Percentiles rank a stretch among this genome's conserved stretches.
Evolutionary conservation across 2,113 vertebrate genomes (phyloP).

Genomic region (Misgurnus anguillicaudatus): DNA sequence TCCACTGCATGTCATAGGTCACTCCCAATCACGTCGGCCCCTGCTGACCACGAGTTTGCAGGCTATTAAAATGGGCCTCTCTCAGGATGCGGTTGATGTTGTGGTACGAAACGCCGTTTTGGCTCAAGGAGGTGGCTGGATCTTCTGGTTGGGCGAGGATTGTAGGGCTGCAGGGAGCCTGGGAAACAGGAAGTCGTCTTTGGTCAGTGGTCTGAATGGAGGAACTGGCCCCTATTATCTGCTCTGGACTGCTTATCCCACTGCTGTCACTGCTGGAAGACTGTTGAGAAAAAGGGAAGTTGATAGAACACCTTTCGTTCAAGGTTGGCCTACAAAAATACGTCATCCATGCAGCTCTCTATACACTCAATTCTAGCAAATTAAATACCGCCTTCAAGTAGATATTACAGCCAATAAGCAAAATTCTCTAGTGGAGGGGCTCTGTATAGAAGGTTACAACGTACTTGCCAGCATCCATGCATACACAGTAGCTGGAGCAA

Average conservation of each 20-base stretch:
- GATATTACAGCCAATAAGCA: too few species aligned
- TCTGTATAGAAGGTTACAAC: too few species aligned
- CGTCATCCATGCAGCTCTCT: too few species aligned
- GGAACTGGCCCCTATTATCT: slow-evolving; percentile 59
- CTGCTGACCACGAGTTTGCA: slow-evolving; percentile 87
- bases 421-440: too few species aligned
- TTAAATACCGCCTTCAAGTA: too few species aligned
- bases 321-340: too few species aligned
- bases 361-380: too few species aligned
- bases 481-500: too few species aligned
- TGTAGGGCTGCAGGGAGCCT: slow-evolving; percentile 62
- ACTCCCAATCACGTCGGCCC: slow-evolving; percentile 69
- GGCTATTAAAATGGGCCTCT: slow-evolving; percentile 96
- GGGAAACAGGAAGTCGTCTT: slow-evolving; percentile 63
- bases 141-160: slow-evolving; percentile 44
- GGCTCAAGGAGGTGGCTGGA: slow-evolving; percentile 63
- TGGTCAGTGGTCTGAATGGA: slow-evolving; percentile 60
- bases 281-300: slow-evolving; percentile 53
- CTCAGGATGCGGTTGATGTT: slow-evolving; percentile 95
- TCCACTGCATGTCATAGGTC: slow-evolving; percentile 33
- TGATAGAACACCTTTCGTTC: too few species aligned
- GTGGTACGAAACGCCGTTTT: slow-evolving; percentile 68
- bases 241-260: slow-evolving; percentile 72
- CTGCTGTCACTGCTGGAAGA: slow-evolving; percentile 79
- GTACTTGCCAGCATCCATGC: too few species aligned